phyloP scores from a whole-genome alignment of 2,113 vertebrate species.

The Planiliza haematocheilus region DNA sequence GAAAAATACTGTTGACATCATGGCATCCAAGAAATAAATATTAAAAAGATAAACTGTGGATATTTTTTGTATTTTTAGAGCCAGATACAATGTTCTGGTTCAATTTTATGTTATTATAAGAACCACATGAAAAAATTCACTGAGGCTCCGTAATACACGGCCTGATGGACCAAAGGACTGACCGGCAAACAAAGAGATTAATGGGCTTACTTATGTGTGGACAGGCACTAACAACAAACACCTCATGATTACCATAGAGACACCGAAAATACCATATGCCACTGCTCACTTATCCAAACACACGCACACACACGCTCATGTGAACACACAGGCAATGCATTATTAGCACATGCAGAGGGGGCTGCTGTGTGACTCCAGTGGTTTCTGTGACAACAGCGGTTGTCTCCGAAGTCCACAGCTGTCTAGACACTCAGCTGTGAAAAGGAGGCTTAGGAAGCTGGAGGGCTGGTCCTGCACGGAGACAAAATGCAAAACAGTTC shows the following conservation, averaged over 20 bases:
- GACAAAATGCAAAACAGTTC: not conserved
- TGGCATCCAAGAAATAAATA: no score
- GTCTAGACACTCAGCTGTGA: conserved; percentile 17
- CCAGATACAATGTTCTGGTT: no score
- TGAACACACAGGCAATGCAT: not conserved
- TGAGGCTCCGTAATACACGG: not conserved
- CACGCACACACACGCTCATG: not conserved
- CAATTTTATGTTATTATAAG: no score
- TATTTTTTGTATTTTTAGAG: no score
- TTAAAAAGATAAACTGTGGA: no score
- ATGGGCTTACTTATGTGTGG: not conserved
- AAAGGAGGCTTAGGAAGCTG: not conserved
- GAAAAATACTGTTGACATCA: no score
- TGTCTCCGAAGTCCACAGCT: not conserved
- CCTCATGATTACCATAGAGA: not conserved
- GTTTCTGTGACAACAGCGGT: conserved; percentile 22
- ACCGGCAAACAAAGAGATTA: not conserved
- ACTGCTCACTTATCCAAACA: not conserved
- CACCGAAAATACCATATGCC: not conserved
- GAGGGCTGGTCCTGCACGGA: not conserved
- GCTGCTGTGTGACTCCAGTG: conserved; percentile 12
- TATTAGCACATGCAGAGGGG: not conserved
- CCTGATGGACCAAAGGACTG: not conserved
- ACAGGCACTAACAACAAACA: not conserved
- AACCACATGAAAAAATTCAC: no score